Percentiles rank a stretch among this genome's conserved stretches.
phyloP scores from a whole-genome alignment of 2,888 invertebrate genomes.

The Bibio marci region DNA sequence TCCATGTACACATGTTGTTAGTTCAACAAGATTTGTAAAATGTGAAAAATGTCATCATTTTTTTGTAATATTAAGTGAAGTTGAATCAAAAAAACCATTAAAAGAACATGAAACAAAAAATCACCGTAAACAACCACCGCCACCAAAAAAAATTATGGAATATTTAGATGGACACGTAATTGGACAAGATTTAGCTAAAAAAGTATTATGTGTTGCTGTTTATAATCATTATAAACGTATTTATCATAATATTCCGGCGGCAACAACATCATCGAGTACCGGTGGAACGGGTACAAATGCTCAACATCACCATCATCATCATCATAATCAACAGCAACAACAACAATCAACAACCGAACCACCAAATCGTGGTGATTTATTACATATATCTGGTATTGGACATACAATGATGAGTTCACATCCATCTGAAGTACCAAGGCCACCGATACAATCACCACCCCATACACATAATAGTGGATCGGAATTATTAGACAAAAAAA shows the following conservation, averaged over 20 bases:
- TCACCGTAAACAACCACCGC: conserved; percentile 74
- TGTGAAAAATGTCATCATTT: conserved; percentile 98
- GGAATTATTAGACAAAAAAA: conserved; percentile 64
- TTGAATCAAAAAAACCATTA: conserved; percentile 67
- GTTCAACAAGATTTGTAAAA: conserved; percentile 92
- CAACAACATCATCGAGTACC: conserved; percentile 10
- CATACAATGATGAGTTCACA: conserved; percentile 38
- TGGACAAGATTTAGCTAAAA: conserved; percentile 94
- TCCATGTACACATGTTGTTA: conserved; percentile 92
- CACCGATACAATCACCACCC: conserved; percentile 11
- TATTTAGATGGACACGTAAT: conserved; percentile 93
- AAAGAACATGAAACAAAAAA: background rate
- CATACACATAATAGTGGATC: conserved; percentile 36
- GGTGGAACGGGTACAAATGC: background rate
- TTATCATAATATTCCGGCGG: conserved; percentile 66
- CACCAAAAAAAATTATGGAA: conserved; percentile 92
- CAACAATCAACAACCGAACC: conserved; percentile 16
- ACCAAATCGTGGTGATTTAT: conserved; percentile 42
- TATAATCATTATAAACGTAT: conserved; percentile 99
- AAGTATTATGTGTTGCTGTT: conserved; percentile 92
- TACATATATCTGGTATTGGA: conserved; percentile 69
- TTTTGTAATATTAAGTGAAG: conserved; percentile 87
- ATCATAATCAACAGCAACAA: background rate
- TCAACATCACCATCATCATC: conserved; percentile 22
- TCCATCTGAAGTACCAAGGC: conserved; percentile 22